Percentiles rank a stretch among this genome's conserved stretches.
These are phyloP conservation scores for Lithosia quadra DNA, from an alignment of 2,888 invertebrate species.

Conservation along the genomic window DNA sequence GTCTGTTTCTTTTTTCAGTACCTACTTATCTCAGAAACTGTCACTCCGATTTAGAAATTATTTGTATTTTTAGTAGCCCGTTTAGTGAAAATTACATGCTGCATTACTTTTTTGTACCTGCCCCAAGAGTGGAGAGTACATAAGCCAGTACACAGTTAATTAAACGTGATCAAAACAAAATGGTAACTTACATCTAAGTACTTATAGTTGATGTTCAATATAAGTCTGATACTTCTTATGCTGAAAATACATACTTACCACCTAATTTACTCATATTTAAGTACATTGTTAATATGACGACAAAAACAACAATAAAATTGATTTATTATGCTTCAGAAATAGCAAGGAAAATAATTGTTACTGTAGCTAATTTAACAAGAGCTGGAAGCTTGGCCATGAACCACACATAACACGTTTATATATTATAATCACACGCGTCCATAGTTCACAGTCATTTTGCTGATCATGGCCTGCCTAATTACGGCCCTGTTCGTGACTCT, in stretches of 20 bases:
- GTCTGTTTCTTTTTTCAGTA: not conserved
- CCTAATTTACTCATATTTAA: not conserved
- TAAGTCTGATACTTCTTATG: no score
- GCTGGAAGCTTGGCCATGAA: conserved; percentile 36
- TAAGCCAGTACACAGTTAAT: no score
- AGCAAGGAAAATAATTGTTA: not conserved
- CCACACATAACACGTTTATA: conserved; percentile 16
- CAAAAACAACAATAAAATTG: no score
- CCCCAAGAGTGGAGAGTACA: no score
- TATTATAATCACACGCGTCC: conserved; percentile 28
- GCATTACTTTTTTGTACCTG: no score
- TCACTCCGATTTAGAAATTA: no score
- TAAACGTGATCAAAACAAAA: no score
- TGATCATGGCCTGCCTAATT: conserved; percentile 32
- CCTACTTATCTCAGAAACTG: no score
- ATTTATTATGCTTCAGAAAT: not conserved
- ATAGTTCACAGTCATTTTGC: conserved; percentile 23
- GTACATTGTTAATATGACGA: not conserved
- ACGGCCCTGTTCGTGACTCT: conserved; percentile 39
- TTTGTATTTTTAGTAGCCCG: no score
- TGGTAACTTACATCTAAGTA: no score
- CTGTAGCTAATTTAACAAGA: conserved; percentile 7
- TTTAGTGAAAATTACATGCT: no score
- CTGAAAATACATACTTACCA: not conserved
- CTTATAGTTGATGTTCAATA: no score